A percentile compares a stretch with the other conserved stretches of the same genome.
These are phyloP conservation scores for Pseudorhombus dupliciocellatus DNA, from an alignment of 2,113 vertebrate species.

Conservation along the genomic window DNA sequence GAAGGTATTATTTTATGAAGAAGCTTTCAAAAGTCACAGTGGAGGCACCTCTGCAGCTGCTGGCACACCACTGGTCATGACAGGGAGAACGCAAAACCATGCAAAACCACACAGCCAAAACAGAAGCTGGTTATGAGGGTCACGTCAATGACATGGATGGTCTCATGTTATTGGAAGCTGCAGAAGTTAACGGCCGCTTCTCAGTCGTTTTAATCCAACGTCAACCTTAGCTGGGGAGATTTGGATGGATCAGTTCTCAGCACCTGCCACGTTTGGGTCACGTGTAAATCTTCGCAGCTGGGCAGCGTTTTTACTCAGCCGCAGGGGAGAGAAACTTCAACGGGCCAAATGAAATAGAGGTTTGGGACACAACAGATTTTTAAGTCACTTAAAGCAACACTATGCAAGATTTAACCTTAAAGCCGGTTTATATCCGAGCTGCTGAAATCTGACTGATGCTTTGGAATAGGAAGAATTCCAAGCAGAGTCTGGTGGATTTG, in stretches of 20 bases:
- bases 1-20: no score
- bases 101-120: slow-evolving; percentile 63
- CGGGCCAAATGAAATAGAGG: slow-evolving; percentile 9
- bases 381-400: background rate
- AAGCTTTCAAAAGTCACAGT: background rate
- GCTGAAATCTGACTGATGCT: no score
- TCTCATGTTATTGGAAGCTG: slow-evolving; percentile 53
- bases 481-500: no score
- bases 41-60: slow-evolving; percentile 7
- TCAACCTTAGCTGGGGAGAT: slow-evolving; percentile 78
- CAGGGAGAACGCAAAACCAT: slow-evolving; percentile 60
- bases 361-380: background rate
- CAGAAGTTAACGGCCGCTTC: slow-evolving; percentile 47
- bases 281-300: slow-evolving; percentile 27
- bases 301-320: slow-evolving; percentile 20
- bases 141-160: slow-evolving; percentile 58
- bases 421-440: no score
- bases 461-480: no score
- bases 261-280: slow-evolving; percentile 13
- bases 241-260: slow-evolving; percentile 67
- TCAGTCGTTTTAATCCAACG: slow-evolving; percentile 34
- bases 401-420: background rate
- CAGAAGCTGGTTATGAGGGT: slow-evolving; percentile 57
- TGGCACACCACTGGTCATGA: slow-evolving; percentile 66
- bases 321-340: background rate